Conservation (phyloP, 2,797 vertebrate species). For the Rhinatrema bivittatum region DNA sequence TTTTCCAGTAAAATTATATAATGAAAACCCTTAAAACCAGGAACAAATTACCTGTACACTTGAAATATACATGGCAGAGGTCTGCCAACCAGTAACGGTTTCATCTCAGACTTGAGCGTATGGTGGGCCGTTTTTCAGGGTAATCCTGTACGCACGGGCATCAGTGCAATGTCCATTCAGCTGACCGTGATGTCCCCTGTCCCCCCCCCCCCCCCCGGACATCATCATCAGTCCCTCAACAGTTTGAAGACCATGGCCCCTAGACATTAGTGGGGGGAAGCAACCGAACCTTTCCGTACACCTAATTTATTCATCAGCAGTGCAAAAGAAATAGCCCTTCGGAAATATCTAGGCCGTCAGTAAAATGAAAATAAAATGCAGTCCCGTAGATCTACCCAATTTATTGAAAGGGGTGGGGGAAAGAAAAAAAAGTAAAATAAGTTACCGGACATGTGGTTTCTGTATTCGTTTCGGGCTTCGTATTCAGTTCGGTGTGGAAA, state of each 20-base stretch:
- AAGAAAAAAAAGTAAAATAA: conserved; percentile 20
- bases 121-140: not conserved
- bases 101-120: not conserved
- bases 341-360: conserved; percentile 3
- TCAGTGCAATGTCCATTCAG: not conserved
- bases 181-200: rapidly evolving
- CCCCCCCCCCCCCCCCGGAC: no score
- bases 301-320: conserved; percentile 1
- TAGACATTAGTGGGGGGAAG: no score
- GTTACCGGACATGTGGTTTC: conserved; percentile 30
- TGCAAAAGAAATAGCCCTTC: not conserved
- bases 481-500: no score
- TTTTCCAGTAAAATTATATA: conserved; percentile 48
- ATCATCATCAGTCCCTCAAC: not conserved
- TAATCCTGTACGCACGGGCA: not conserved
- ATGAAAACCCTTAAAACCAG: conserved; percentile 52
- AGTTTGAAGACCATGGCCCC: not conserved
- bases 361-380: conserved; percentile 3
- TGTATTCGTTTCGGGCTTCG: no score
- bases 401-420: no score
- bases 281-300: no score
- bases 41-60: conserved; percentile 47
- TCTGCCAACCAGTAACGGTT: conserved; percentile 25
- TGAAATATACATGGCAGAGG: conserved; percentile 45
- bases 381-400: not conserved